Base-by-base conservation (phyloP, 2,113 vertebrate species). In the Fukomys damarensis region DNA sequence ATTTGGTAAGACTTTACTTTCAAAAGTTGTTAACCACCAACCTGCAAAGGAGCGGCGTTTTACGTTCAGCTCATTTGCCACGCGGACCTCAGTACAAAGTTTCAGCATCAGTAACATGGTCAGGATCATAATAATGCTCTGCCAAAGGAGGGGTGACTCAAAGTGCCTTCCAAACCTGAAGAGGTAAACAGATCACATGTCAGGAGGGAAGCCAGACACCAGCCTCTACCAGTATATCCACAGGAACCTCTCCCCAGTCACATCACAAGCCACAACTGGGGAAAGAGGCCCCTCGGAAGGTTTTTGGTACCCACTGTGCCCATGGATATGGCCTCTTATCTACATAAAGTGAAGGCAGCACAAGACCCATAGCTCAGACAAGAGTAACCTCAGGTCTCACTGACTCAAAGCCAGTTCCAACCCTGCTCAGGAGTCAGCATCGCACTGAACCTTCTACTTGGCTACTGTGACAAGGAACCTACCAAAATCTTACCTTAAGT, bases 101-200 rank as follows among this genome's bases (percentile, higher is more conserved):
- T 99, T 99, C 97, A 99, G 98, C 99, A 99, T 99, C 97, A 99
- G 98, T 77, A 99, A 98, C 99, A 99, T 99, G 77, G 99, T 99
- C 79, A 98, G 95, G 93, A 99, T 99, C 99, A 99, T 99, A 97
- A 99, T 99, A 89, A 99, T 98, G 98, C 99, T 99, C 98, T 99
- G 99, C 99, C 99, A 99, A 86, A 99, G 95, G 52, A 99, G 98
- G 2, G 99, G 99, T 0, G 99, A 99, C 97, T 99, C 99, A 77
- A 99, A 99, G 97, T 96, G 99, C 94, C 98, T 99, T 61, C 99
- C 99, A 56, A 99, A 99, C 98, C 99, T 99, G 95, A 11, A 66
- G 72, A 17, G 52, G 68, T 12, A 13, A 17, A 54, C 54, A 72
- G 65, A 70, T 38, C 3, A 3, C 13, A 7, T 0, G 38, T 80